Evolutionary conservation across 92 coral and sea anemone genomes (phyloP).

Genomic region (Porites evermanni): DNA sequence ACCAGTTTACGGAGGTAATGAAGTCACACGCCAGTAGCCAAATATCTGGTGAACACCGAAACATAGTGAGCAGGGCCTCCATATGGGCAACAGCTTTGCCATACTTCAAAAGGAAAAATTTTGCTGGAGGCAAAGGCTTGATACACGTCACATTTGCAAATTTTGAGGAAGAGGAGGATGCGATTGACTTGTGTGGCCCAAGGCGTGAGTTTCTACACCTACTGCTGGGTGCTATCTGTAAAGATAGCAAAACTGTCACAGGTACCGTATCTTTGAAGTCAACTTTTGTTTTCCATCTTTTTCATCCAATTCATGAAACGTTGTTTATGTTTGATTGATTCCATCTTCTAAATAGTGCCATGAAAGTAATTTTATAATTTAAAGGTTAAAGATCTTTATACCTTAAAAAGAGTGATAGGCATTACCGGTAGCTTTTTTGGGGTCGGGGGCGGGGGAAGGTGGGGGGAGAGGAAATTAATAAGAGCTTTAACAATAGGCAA

Average conservation of each 20-base stretch:
- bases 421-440: not conserved
- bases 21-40: not conserved
- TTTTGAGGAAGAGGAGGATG: conserved; percentile 58
- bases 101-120: conserved; percentile 40
- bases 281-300: not conserved
- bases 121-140: conserved; percentile 42
- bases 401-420: not conserved
- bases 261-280: conserved; percentile 15
- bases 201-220: conserved; percentile 62
- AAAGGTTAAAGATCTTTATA: too few species aligned
- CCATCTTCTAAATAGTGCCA: too few species aligned
- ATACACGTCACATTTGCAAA: conserved; percentile 52
- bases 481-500: too few species aligned
- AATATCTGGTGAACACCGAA: conserved; percentile 40
- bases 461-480: too few species aligned
- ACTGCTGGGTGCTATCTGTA: conserved; percentile 64
- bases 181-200: conserved; percentile 63
- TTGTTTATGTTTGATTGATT: not conserved
- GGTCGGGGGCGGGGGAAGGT: not conserved
- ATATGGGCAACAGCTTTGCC: conserved; percentile 54
- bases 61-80: conserved; percentile 49
- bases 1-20: not conserved
- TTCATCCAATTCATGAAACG: not conserved
- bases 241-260: conserved; percentile 63
- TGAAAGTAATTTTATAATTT: too few species aligned